These are phyloP conservation scores for Bombus impatiens DNA, from an alignment of 1,140 invertebrate species.

Conservation along the genomic window DNA sequence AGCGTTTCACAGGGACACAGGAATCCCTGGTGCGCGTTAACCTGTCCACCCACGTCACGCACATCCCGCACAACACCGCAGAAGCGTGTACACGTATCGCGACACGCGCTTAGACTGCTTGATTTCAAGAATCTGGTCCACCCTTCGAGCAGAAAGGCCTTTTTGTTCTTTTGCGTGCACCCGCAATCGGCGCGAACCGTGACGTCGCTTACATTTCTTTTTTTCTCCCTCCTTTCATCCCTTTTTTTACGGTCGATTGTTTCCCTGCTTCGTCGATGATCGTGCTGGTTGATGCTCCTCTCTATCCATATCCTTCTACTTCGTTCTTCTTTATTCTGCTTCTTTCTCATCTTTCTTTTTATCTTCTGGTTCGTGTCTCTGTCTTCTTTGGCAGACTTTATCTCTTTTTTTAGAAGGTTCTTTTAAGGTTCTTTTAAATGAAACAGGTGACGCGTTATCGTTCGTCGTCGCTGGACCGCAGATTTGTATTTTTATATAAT, in stretches of 20 bases:
- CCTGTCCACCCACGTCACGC: slow-evolving; percentile 79
- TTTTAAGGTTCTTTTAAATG: too few species aligned
- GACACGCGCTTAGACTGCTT: slow-evolving; percentile 50
- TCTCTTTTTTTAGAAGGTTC: background rate
- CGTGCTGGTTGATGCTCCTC: background rate
- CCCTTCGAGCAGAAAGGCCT: slow-evolving; percentile 45
- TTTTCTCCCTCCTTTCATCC: background rate
- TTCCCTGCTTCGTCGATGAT: background rate
- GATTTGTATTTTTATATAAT: too few species aligned
- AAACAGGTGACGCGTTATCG: too few species aligned
- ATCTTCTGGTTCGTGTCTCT: background rate
- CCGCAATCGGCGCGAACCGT: slow-evolving; percentile 48
- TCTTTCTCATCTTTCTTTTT: background rate
- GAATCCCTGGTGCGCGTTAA: slow-evolving; percentile 74
- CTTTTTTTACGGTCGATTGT: slow-evolving; percentile 12
- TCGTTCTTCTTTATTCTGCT: background rate
- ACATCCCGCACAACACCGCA: slow-evolving; percentile 52
- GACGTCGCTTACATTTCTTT: slow-evolving; percentile 41
- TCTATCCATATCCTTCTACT: too few species aligned
- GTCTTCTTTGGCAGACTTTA: background rate
- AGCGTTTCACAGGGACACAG: slow-evolving; percentile 79
- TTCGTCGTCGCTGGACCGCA: too few species aligned
- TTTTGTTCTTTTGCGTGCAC: slow-evolving; percentile 54
- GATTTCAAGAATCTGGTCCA: slow-evolving; percentile 66
- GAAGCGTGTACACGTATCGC: slow-evolving; percentile 28